Percentiles rank a stretch among this genome's conserved stretches.
phyloP scores from a whole-genome alignment of 2,888 invertebrate species.

The Drosophila emarginata region DNA sequence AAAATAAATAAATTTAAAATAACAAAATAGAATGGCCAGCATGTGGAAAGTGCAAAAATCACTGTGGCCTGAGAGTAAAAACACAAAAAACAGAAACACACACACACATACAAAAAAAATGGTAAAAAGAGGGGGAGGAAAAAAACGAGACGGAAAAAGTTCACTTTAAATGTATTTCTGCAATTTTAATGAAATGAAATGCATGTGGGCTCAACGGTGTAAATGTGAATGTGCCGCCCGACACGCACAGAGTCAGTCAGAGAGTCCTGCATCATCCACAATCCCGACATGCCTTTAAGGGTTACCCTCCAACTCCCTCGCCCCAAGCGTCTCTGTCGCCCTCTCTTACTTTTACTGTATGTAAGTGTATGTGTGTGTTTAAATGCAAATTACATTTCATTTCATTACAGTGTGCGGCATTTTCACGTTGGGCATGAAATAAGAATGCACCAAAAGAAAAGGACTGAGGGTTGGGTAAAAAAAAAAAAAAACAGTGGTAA shows the following conservation, averaged over 20 bases:
- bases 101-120: not conserved
- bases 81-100: slow-evolving; percentile 7
- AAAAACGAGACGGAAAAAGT: slow-evolving; percentile 32
- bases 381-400: slow-evolving; percentile 75
- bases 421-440: slow-evolving; percentile 60
- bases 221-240: slow-evolving; percentile 52
- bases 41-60: slow-evolving; percentile 29
- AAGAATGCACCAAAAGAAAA: slow-evolving; percentile 54
- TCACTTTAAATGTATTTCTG: slow-evolving; percentile 66
- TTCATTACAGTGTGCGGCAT: slow-evolving; percentile 72
- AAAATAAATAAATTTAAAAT: slow-evolving; percentile 30
- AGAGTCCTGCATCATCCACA: slow-evolving; percentile 4
- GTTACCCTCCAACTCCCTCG: slow-evolving; percentile 18
- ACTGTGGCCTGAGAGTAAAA: slow-evolving; percentile 12
- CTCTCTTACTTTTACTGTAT: not conserved
- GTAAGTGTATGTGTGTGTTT: slow-evolving; percentile 52
- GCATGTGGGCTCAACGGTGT: slow-evolving; percentile 59
- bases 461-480: slow-evolving; percentile 1
- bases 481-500: slow-evolving; percentile 31
- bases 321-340: not conserved
- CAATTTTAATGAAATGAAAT: slow-evolving; percentile 76
- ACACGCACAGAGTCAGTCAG: slow-evolving; percentile 45
- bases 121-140: too few relatives aligned
- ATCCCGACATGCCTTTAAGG: slow-evolving; percentile 19
- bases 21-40: slow-evolving; percentile 24